These are phyloP conservation scores for Criorhina ranunculi DNA, from an alignment of 2,888 invertebrate species.

Conservation along the genomic window DNA sequence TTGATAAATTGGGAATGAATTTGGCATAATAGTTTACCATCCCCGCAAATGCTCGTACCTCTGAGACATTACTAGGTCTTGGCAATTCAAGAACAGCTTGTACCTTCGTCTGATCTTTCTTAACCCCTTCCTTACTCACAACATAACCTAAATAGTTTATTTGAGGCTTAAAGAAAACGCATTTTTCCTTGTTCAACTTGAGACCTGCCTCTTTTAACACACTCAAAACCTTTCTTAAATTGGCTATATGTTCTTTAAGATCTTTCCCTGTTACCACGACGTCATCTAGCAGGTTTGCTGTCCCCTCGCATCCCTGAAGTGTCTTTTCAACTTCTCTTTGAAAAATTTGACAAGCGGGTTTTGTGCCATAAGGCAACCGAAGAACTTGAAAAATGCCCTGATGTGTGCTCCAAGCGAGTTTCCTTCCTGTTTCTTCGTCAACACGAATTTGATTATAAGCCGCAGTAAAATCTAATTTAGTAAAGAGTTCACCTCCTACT, in stretches of 20 bases:
- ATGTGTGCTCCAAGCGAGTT: constrained; percentile 1
- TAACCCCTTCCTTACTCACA: too few relatives aligned
- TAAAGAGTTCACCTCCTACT: neutral
- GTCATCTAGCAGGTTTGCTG: neutral
- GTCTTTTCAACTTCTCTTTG: neutral
- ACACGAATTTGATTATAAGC: neutral
- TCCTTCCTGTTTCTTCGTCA: neutral
- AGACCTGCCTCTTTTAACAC: neutral
- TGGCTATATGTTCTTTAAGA: neutral
- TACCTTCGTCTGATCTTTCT: constrained; percentile 1
- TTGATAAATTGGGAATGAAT: neutral
- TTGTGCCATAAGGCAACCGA: neutral
- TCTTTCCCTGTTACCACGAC: neutral
- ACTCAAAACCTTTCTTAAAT: neutral
- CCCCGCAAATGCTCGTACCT: neutral
- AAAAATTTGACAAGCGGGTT: constrained; percentile 7
- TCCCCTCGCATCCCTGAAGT: neutral
- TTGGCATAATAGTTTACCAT: constrained; percentile 1
- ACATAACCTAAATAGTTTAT: too few relatives aligned
- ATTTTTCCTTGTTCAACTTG: neutral
- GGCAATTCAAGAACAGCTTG: neutral
- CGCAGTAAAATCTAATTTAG: neutral
- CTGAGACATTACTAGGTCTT: neutral
- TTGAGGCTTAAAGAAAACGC: neutral
- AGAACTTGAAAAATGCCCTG: constrained; percentile 4